These are phyloP conservation scores for Penaeus japonicus DNA, from an alignment of 1,140 invertebrate genomes.

Conservation along the genomic window DNA sequence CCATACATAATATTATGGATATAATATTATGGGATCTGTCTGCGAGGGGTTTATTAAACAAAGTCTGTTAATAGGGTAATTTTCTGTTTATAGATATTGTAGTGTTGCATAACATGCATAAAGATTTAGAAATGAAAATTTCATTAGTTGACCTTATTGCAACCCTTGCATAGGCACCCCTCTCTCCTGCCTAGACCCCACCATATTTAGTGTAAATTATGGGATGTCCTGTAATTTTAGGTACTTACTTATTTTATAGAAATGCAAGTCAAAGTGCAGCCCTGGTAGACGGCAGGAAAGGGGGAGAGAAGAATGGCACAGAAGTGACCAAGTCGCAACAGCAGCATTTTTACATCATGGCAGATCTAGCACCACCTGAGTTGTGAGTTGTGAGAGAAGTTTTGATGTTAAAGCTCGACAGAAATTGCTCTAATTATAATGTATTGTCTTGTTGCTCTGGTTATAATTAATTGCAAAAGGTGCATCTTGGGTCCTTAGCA, in stretches of 20 bases:
- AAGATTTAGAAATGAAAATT: not conserved
- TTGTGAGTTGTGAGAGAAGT: not conserved
- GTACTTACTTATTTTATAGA: not conserved
- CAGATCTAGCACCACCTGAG: slow-evolving; percentile 20
- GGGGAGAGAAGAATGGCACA: not conserved
- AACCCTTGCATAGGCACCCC: too few relatives aligned
- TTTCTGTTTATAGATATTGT: not conserved
- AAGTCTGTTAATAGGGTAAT: too few relatives aligned
- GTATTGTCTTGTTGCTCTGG: too few relatives aligned
- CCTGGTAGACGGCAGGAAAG: not conserved
- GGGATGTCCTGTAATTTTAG: not conserved
- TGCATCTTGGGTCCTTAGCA: too few relatives aligned
- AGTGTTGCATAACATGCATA: not conserved
- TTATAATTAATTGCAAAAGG: too few relatives aligned
- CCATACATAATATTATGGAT: too few relatives aligned
- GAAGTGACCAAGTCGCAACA: not conserved
- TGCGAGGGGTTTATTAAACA: too few relatives aligned
- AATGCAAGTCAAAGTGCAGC: not conserved
- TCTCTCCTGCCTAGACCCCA: too few relatives aligned
- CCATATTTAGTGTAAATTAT: not conserved
- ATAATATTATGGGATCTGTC: too few relatives aligned
- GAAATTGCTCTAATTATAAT: too few relatives aligned
- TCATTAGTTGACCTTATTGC: too few relatives aligned
- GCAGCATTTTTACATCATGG: slow-evolving; percentile 23
- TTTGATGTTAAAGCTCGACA: not conserved